A percentile compares a stretch with the other conserved stretches of the same genome.
These are phyloP conservation scores for Otolemur garnettii DNA, from an alignment of 2,113 vertebrate genomes.

Conservation along the genomic window DNA sequence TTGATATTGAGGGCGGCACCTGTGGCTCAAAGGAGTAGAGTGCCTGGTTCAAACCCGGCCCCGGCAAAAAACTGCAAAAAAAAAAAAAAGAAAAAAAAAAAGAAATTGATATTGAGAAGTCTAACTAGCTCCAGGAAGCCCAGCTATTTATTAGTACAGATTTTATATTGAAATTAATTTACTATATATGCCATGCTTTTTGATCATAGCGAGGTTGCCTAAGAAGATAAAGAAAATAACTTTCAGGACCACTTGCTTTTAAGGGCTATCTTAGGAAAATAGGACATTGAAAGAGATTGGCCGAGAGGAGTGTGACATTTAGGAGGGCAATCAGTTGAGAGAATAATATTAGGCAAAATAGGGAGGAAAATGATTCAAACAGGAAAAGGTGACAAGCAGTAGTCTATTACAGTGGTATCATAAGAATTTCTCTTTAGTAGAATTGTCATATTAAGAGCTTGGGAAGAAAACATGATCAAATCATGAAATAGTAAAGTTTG, in stretches of 20 bases:
- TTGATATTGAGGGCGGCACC: neutral
- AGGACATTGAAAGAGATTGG: neutral
- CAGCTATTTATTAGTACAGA: neutral
- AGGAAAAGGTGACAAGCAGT: neutral
- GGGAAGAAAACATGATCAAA: neutral
- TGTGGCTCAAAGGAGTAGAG: too few species aligned
- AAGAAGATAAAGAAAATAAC: neutral
- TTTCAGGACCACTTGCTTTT: neutral
- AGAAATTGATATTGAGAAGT: neutral
- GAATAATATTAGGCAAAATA: neutral
- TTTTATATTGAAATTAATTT: neutral
- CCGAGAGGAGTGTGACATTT: neutral
- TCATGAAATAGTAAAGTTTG: neutral
- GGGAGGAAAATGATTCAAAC: neutral
- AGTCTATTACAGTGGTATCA: neutral
- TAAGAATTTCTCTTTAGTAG: constrained; percentile 18
- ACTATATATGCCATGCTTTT: neutral
- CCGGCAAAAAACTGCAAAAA: too few species aligned
- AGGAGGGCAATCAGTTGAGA: neutral
- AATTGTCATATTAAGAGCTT: neutral
- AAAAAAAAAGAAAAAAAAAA: too few species aligned
- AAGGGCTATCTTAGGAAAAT: neutral
- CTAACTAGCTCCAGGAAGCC: neutral
- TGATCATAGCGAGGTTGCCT: neutral
- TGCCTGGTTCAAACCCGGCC: too few species aligned